These are phyloP conservation scores for Rotaria sp. DNA, from an alignment of 2,888 invertebrate genomes.

Conservation along the genomic window DNA sequence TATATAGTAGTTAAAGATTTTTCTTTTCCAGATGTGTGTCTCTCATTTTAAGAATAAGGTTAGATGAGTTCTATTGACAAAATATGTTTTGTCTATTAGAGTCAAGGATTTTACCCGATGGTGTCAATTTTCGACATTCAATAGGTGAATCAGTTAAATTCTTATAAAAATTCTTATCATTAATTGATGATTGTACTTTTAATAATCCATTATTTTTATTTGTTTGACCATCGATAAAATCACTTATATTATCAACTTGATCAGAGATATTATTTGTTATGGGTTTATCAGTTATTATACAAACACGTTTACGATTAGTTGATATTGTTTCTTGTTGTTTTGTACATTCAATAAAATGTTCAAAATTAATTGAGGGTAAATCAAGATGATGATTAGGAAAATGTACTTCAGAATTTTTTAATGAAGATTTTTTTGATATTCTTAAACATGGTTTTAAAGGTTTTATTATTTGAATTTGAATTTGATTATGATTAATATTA, in stretches of 20 bases:
- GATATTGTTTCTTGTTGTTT: slow-evolving; percentile 38
- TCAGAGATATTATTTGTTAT: neutral
- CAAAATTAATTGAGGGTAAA: slow-evolving; percentile 52
- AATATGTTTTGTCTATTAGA: neutral
- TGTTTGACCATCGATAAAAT: slow-evolving; percentile 5
- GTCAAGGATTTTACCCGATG: neutral
- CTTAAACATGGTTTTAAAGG: neutral
- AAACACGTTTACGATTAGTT: neutral
- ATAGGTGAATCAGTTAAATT: neutral
- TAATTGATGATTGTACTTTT: neutral
- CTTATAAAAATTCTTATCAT: neutral
- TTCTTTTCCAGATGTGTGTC: neutral
- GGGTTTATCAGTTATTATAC: neutral
- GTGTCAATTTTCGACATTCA: neutral
- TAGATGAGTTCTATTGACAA: neutral
- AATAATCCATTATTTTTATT: neutral
- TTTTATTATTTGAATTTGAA: neutral
- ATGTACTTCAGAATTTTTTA: neutral
- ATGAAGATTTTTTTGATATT: neutral
- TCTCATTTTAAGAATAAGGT: neutral
- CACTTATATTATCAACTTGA: neutral
- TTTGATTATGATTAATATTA: neutral
- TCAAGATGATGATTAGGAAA: slow-evolving; percentile 46
- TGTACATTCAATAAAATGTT: slow-evolving; percentile 51
- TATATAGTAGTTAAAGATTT: neutral